Conservation (phyloP, 2,888 invertebrate genomes). For the Drosophila tripunctata region DNA sequence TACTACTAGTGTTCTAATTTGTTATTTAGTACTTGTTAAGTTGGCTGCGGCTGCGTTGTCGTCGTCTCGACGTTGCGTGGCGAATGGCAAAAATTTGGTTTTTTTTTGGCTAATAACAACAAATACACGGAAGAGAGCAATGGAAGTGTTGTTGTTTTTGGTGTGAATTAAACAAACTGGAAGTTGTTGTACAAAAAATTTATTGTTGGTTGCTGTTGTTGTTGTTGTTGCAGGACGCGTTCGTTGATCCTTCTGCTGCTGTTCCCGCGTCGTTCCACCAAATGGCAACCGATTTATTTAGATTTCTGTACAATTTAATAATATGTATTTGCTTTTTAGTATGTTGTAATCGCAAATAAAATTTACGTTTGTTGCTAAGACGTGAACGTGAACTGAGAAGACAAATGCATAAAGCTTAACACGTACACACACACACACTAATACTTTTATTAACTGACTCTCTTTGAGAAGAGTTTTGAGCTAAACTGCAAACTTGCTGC, state of each 20-base stretch:
- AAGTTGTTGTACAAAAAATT: slow-evolving; percentile 33
- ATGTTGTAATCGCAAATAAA: slow-evolving; percentile 67
- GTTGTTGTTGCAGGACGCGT: slow-evolving; percentile 15
- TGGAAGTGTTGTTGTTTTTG: too few relatives aligned
- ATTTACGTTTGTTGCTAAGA: slow-evolving; percentile 74
- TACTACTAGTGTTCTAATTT: too few relatives aligned
- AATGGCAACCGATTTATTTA: slow-evolving; percentile 31
- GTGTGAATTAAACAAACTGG: slow-evolving; percentile 43
- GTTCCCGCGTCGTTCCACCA: too few relatives aligned
- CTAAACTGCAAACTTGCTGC: slow-evolving; percentile 45
- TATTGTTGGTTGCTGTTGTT: slow-evolving; percentile 18
- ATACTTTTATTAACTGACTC: slow-evolving; percentile 15
- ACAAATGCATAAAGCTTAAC: slow-evolving; percentile 40
- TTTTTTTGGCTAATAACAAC: slow-evolving; percentile 6
- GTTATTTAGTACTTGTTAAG: slow-evolving; percentile 27
- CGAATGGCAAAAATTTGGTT: slow-evolving; percentile 46
- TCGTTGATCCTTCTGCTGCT: too few relatives aligned
- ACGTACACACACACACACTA: slow-evolving; percentile 29
- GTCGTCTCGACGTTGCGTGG: slow-evolving; percentile 41
- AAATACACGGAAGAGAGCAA: slow-evolving; percentile 38
- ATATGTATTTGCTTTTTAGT: slow-evolving; percentile 60
- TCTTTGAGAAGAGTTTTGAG: slow-evolving; percentile 45
- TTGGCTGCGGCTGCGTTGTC: slow-evolving; percentile 42
- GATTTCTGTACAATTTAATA: slow-evolving; percentile 63
- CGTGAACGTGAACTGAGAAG: slow-evolving; percentile 64